Evolutionary conservation across 2,888 invertebrate species (phyloP).

Genomic region (Drosophila paramelanica): DNA sequence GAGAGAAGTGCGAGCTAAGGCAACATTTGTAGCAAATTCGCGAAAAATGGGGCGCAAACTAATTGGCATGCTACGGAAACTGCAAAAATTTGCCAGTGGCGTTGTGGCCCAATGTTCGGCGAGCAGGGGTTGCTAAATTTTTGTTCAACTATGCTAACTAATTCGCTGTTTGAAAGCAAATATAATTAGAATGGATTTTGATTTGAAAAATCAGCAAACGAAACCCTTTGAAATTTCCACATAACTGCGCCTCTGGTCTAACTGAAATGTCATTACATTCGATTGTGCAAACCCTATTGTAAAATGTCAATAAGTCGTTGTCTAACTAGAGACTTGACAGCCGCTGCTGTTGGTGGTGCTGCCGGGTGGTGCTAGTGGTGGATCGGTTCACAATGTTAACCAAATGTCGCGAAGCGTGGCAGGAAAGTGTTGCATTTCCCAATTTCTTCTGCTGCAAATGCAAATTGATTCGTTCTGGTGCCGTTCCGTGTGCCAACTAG

Average conservation of each 20-base stretch:
- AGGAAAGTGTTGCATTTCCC: conserved; percentile 44
- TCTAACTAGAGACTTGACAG: conserved; percentile 46
- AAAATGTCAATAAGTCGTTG: conserved; percentile 49
- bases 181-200: conserved; percentile 8
- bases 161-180: neutral
- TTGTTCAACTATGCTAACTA: too few species aligned
- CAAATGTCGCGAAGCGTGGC: conserved; percentile 5
- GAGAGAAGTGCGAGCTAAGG: neutral
- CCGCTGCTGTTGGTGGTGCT: conserved; percentile 1
- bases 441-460: conserved; percentile 26
- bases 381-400: conserved; percentile 12
- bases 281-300: conserved; percentile 3
- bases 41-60: conserved; percentile 60
- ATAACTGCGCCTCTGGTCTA: neutral
- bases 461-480: conserved; percentile 66
- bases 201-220: too few species aligned
- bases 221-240: neutral
- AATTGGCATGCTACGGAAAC: conserved; percentile 48
- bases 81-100: conserved; percentile 26
- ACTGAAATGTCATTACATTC: conserved; percentile 24
- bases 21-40: conserved; percentile 50
- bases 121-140: neutral
- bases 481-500: conserved; percentile 2
- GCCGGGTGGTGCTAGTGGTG: conserved; percentile 9
- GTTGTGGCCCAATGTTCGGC: neutral